Conservation (phyloP, 1,140 invertebrate genomes). For the Streblospio benedicti region DNA sequence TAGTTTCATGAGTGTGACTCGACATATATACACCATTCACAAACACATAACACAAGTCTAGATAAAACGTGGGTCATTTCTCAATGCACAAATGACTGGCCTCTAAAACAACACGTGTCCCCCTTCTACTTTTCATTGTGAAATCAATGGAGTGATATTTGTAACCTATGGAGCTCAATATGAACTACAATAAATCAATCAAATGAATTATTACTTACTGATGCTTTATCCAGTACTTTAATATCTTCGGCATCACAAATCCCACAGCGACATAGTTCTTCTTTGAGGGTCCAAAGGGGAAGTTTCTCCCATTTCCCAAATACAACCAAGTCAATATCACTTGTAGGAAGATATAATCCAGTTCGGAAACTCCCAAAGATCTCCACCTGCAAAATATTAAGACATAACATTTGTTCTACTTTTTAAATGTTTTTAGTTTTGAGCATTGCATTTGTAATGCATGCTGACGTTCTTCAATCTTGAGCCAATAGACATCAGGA, state of each 20-base stretch:
- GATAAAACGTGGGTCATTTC: too few species aligned
- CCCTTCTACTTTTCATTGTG: conserved; percentile 2
- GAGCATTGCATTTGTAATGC: too few species aligned
- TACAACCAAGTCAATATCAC: conserved; percentile 95
- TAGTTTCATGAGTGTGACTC: too few species aligned
- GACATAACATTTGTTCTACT: conserved; percentile 8
- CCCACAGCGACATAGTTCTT: conserved; percentile 74
- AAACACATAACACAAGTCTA: too few species aligned
- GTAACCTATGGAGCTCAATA: not conserved
- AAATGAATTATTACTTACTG: conserved; percentile 53
- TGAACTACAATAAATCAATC: too few species aligned
- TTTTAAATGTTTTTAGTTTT: too few species aligned
- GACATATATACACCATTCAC: too few species aligned
- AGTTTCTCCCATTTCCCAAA: conserved; percentile 82
- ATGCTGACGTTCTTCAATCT: too few species aligned
- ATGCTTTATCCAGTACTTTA: conserved; percentile 93
- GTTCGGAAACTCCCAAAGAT: conserved; percentile 91
- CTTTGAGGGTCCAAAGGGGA: conserved; percentile 80
- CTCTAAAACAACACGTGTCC: conserved; percentile 10
- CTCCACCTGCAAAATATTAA: conserved; percentile 58
- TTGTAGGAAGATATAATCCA: conserved; percentile 84
- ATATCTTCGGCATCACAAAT: conserved; percentile 79
- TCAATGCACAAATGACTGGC: too few species aligned
- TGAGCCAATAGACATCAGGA: too few species aligned
- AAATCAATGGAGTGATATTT: conserved; percentile 4